phyloP scores from a whole-genome alignment of 2,113 vertebrate genomes.

The Percina caprodes region DNA sequence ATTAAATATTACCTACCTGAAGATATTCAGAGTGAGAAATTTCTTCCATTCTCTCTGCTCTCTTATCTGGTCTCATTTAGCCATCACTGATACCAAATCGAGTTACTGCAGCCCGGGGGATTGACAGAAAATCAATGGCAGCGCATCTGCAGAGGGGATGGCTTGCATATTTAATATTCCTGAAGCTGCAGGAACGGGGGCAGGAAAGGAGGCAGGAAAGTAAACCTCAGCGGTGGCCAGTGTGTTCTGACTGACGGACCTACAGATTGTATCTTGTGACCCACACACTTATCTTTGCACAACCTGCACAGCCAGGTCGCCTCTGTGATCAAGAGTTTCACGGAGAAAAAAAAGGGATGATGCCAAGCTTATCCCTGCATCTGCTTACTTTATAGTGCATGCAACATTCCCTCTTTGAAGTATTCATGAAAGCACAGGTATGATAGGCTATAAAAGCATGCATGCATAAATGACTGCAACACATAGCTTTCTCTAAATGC shows the following conservation, averaged over 20 bases:
- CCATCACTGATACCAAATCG: slow-evolving; percentile 65
- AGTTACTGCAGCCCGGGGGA: slow-evolving; percentile 48
- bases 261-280: slow-evolving; percentile 62
- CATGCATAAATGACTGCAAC: slow-evolving; percentile 52
- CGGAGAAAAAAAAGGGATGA: not conserved
- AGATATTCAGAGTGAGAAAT: slow-evolving; percentile 24
- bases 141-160: slow-evolving; percentile 34
- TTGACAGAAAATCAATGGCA: slow-evolving; percentile 64
- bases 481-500: slow-evolving; percentile 44
- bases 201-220: not conserved
- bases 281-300: slow-evolving; percentile 59
- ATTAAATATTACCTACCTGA: not conserved
- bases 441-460: slow-evolving; percentile 48
- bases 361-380: slow-evolving; percentile 10
- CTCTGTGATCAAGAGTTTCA: slow-evolving; percentile 11
- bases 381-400: slow-evolving; percentile 5
- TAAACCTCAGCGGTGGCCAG: slow-evolving; percentile 23
- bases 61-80: slow-evolving; percentile 54
- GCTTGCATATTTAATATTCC: slow-evolving; percentile 66
- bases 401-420: slow-evolving; percentile 32
- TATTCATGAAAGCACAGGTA: slow-evolving; percentile 51
- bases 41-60: not conserved
- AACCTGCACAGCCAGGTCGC: slow-evolving; percentile 1
- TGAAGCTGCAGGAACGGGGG: slow-evolving; percentile 10
- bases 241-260: slow-evolving; percentile 52